phyloP scores from a whole-genome alignment of 2,797 vertebrate genomes.

The Acanthurus leucopareius region DNA sequence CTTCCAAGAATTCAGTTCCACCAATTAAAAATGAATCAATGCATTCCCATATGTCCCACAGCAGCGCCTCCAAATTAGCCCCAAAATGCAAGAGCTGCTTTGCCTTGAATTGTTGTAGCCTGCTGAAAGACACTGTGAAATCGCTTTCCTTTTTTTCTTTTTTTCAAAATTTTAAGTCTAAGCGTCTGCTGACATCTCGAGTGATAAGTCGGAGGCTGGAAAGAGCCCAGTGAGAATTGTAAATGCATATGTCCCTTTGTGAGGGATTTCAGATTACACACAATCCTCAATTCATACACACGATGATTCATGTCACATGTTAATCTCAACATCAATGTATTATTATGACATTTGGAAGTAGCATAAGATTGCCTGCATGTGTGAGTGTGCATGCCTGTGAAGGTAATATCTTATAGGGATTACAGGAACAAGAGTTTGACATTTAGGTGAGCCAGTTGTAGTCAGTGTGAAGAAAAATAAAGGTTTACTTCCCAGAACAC shows the following conservation, averaged over 20 bases:
- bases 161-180: not conserved
- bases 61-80: conserved; percentile 12
- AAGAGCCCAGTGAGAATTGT: conserved; percentile 4
- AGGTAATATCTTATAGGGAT: conserved; percentile 40
- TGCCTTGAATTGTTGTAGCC: not conserved
- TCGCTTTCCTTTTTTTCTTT: not conserved
- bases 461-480: conserved; percentile 14
- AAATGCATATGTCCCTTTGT: conserved; percentile 11
- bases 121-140: not conserved
- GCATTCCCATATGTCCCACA: not conserved
- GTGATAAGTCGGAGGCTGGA: conserved; percentile 30
- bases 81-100: not conserved
- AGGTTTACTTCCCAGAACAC: not conserved
- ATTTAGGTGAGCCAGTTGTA: conserved; percentile 17
- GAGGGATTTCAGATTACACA: conserved; percentile 24
- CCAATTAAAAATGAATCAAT: conserved; percentile 48
- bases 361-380: conserved; percentile 46
- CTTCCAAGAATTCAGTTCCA: conserved; percentile 28
- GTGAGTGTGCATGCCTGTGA: conserved; percentile 22
- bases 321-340: conserved; percentile 30
- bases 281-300: conserved; percentile 12
- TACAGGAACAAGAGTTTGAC: conserved; percentile 13
- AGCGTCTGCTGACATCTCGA: conserved; percentile 4
- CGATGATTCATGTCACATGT: conserved; percentile 47
- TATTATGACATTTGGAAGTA: conserved; percentile 51